phyloP scores from a whole-genome alignment of 2,888 invertebrate species.

The Apamea monoglypha region DNA sequence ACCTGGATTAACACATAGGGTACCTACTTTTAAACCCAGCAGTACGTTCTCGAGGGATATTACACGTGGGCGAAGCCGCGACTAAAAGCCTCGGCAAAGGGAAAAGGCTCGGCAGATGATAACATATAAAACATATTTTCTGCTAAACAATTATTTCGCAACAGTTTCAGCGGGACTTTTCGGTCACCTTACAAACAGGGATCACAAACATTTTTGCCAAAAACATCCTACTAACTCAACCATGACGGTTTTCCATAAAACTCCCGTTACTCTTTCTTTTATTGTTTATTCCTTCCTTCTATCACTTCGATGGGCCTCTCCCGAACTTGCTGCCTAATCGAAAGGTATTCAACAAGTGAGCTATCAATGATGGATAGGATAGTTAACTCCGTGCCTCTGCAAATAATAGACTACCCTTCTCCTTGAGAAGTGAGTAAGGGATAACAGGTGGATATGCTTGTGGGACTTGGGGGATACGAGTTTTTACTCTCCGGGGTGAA shows the following conservation, averaged over 20 bases:
- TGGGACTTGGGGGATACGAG: no score
- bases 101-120: no score
- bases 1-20: neutral
- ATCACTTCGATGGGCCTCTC: neutral
- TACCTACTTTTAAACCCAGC: neutral
- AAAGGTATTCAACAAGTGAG: conserved; percentile 49
- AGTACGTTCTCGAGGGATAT: neutral
- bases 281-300: neutral
- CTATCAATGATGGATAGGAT: conserved; percentile 49
- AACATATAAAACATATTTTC: no score
- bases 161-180: neutral
- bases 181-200: neutral
- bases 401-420: conserved; percentile 22
- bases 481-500: neutral
- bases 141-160: no score
- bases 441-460: conserved; percentile 10
- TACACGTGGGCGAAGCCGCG: neutral
- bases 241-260: conserved; percentile 2
- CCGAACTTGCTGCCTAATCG: conserved; percentile 27
- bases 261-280: neutral
- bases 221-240: neutral
- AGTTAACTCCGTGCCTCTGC: conserved; percentile 13
- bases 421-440: conserved; percentile 1
- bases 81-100: no score
- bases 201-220: neutral